A percentile compares a stretch with the other conserved stretches of the same genome.
phyloP scores from a whole-genome alignment of 2,888 invertebrate genomes.

The Tenthredo distinguenda region DNA sequence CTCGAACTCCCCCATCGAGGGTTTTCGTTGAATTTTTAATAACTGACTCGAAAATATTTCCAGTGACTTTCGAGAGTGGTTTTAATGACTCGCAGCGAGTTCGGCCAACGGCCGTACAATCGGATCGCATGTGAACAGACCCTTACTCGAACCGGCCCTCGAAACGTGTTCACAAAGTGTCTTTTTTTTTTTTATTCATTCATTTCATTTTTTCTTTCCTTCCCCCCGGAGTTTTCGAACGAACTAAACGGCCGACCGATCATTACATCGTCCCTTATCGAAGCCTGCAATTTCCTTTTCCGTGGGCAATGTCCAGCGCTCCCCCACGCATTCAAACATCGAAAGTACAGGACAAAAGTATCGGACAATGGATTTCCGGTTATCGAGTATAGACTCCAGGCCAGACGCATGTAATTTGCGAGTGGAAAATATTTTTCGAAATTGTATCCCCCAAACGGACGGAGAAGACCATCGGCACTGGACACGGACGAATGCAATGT shows the following conservation, averaged over 20 bases:
- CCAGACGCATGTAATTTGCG: background rate
- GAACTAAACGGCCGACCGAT: background rate
- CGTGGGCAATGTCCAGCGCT: background rate
- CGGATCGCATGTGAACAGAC: background rate
- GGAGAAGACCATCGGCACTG: background rate
- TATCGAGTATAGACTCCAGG: background rate
- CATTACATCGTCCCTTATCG: background rate
- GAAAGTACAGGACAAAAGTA: background rate
- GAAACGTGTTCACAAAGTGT: background rate
- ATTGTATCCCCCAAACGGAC: background rate
- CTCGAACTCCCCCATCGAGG: background rate
- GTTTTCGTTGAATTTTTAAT: background rate
- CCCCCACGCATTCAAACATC: background rate
- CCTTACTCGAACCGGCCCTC: background rate
- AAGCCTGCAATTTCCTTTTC: background rate
- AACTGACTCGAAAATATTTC: background rate
- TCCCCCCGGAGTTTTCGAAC: background rate
- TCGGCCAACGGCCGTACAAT: background rate
- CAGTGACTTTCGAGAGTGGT: background rate
- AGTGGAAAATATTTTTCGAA: background rate
- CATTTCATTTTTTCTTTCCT: background rate
- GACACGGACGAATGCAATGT: background rate
- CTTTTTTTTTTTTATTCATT: background rate
- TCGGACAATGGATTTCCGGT: slow-evolving; percentile 28
- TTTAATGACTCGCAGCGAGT: background rate